Conservation (phyloP, 2,113 vertebrate species). For the Bos javanicus region DNA sequence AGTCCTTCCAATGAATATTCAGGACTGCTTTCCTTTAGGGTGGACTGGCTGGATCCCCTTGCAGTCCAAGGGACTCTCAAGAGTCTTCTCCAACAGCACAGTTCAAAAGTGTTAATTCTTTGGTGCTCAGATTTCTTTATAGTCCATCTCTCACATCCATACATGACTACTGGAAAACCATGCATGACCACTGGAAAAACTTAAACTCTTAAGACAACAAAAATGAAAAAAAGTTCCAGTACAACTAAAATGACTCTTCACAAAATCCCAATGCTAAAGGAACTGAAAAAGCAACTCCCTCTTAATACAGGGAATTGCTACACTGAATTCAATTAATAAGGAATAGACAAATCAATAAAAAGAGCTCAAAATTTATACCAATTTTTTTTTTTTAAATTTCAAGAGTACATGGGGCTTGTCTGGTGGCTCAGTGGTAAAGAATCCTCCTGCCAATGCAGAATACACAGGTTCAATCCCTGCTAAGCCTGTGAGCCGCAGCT, state of each 20-base stretch:
- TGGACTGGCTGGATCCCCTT: background rate
- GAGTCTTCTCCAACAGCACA: background rate
- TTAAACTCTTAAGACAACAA: background rate
- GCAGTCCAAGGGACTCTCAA: background rate
- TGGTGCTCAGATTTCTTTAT: background rate
- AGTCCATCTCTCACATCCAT: background rate
- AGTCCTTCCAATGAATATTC: background rate
- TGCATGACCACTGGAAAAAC: background rate
- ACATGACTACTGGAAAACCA: background rate
- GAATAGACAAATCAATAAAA: background rate
- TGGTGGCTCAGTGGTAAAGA: background rate
- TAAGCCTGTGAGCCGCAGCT: background rate
- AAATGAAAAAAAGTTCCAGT: background rate
- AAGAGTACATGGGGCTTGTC: background rate
- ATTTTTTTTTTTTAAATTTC: background rate
- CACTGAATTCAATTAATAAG: background rate
- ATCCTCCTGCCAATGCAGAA: background rate
- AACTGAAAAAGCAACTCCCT: background rate
- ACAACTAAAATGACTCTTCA: background rate
- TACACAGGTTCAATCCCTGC: accelerated
- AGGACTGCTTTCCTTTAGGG: background rate
- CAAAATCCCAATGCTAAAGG: background rate
- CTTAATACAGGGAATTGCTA: background rate
- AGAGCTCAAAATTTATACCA: background rate
- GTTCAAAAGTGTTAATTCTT: background rate